Evolutionary conservation across 2,888 invertebrate genomes (phyloP).

Genomic region (Netelia inedita): DNA sequence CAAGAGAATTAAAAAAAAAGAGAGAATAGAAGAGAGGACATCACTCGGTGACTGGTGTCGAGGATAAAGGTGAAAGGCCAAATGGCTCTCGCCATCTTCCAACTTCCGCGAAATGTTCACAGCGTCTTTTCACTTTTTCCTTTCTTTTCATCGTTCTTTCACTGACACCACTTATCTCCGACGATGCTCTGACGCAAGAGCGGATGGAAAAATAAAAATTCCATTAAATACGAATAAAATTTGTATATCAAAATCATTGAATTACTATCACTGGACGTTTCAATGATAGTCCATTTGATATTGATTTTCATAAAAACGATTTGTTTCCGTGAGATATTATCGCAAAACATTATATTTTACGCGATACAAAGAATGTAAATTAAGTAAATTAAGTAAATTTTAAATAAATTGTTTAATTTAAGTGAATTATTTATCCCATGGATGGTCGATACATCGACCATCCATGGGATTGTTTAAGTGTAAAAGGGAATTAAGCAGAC

Average conservation of each 20-base stretch:
- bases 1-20: conserved; percentile 34
- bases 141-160: not conserved
- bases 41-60: conserved; percentile 21
- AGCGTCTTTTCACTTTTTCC: conserved; percentile 21
- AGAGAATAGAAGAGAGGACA: not conserved
- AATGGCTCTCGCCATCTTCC: conserved; percentile 29
- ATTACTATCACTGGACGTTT: not conserved
- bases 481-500: too few species aligned
- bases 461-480: too few species aligned
- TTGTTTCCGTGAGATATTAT: too few species aligned
- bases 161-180: not conserved
- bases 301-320: too few species aligned
- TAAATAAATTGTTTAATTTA: too few species aligned
- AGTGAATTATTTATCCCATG: too few species aligned
- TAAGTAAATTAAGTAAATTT: too few species aligned
- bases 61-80: conserved; percentile 53
- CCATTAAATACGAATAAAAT: not conserved
- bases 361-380: too few species aligned
- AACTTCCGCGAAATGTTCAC: conserved; percentile 26
- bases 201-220: not conserved
- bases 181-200: conserved; percentile 15
- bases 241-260: conserved; percentile 1
- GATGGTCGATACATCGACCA: too few species aligned
- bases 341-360: too few species aligned
- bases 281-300: too few species aligned